Evolutionary conservation across 2,888 invertebrate genomes (phyloP).

Genomic region (Prostheceraeus crozeri): DNA sequence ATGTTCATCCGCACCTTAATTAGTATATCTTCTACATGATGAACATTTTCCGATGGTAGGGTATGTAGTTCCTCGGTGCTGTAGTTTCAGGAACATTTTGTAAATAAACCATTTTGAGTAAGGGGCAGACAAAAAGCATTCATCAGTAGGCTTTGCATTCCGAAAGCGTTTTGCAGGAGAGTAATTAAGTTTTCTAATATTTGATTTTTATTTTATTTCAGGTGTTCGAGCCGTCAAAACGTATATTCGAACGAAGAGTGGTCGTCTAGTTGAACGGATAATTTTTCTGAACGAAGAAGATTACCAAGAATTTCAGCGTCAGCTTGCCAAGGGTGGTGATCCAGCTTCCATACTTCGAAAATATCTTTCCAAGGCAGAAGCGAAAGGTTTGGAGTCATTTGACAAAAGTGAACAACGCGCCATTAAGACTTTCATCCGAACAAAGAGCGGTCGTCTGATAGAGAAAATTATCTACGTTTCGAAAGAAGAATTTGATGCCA

Average conservation of each 20-base stretch:
- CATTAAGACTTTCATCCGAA: conserved; percentile 53
- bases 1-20: too few species aligned
- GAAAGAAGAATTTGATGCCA: conserved; percentile 52
- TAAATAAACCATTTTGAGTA: too few species aligned
- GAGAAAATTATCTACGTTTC: conserved; percentile 51
- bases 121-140: too few species aligned
- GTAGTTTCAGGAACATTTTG: too few species aligned
- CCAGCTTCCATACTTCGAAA: conserved; percentile 40
- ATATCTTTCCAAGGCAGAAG: conserved; percentile 52
- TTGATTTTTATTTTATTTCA: conserved; percentile 34
- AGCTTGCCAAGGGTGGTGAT: conserved; percentile 30
- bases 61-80: too few species aligned
- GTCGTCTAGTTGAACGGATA: conserved; percentile 43
- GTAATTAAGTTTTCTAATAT: too few species aligned
- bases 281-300: conserved; percentile 45
- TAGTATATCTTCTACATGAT: too few species aligned
- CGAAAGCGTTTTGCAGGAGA: too few species aligned
- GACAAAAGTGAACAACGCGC: conserved; percentile 54
- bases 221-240: conserved; percentile 44
- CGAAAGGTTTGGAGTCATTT: conserved; percentile 49
- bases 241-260: conserved; percentile 45
- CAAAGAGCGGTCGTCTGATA: conserved; percentile 53
- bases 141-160: too few species aligned
- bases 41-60: too few species aligned
- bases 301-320: conserved; percentile 40